Evolutionary conservation across 1,140 invertebrate genomes (phyloP).

Genomic region (Ganaspis sp.): DNA sequence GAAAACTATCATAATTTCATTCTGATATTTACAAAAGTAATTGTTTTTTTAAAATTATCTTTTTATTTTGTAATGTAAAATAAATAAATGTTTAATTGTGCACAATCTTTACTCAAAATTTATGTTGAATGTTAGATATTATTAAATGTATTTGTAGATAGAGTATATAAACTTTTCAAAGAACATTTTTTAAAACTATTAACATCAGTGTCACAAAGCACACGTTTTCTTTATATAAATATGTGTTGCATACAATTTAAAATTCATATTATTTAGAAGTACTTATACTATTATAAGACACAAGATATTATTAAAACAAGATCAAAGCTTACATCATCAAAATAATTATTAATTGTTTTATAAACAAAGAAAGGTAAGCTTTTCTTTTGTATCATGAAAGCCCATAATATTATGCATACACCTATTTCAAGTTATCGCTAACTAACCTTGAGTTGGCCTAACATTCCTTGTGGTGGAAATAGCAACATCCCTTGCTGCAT

Average conservation of each 20-base stretch:
- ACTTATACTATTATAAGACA: neutral
- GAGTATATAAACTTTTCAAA: too few species aligned
- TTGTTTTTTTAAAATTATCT: too few species aligned
- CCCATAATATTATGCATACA: slow-evolving; percentile 26
- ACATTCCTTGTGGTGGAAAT: slow-evolving; percentile 82
- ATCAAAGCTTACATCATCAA: neutral
- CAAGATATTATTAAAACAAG: neutral
- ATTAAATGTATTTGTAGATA: too few species aligned
- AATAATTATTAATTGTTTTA: neutral
- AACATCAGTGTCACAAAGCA: too few species aligned
- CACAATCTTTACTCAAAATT: too few species aligned
- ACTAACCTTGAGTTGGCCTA: slow-evolving; percentile 77
- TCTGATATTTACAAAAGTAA: too few species aligned
- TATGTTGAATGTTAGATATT: too few species aligned
- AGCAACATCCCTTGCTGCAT: slow-evolving; percentile 82
- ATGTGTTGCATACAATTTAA: neutral
- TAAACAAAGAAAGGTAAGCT: slow-evolving; percentile 12
- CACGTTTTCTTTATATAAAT: too few species aligned
- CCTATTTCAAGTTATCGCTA: slow-evolving; percentile 24
- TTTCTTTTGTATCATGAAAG: slow-evolving; percentile 28
- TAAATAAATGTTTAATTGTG: too few species aligned
- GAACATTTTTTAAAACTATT: too few species aligned
- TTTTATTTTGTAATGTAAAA: too few species aligned
- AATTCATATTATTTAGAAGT: neutral
- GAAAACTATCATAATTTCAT: too few species aligned